Base-by-base conservation (phyloP, 2,113 vertebrate genomes). In the Pogona vitticeps region DNA sequence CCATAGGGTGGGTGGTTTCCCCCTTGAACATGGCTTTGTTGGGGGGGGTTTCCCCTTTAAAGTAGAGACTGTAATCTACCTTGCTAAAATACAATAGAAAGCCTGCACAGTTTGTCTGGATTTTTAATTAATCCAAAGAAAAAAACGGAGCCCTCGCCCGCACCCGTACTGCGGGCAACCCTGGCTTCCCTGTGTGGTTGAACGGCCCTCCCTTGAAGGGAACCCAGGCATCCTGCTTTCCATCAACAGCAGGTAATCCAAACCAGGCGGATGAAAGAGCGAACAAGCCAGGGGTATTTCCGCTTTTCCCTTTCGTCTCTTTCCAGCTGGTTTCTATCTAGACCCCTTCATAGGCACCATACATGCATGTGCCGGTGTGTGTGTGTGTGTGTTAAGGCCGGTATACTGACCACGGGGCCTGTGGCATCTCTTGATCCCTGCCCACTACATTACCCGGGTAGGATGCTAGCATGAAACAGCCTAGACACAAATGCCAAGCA, bases 271-370 rank as follows among this genome's bases (percentile, higher is more conserved):
- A 38, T 8, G 3, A 56, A 77, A 63, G 72, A 13, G 72, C 33
- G 7, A 67, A 73, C 67, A 72, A 77, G 86, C 61, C 80, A 88
- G 63, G 73, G 42, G 68, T 76, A 82, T 87, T 87, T 87, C 79
- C 79, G 85, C 79, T 63, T 87, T 87, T 81, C 71, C 36, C 3
- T 73, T 68, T 86, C 42, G 31, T 65, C 79, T 67, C 71, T 46
- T 59, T 56, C 85, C 85, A 87, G 85, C 85, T 87, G 85, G 78
- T 87, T 87, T 87, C 79, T 70, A 87, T 87, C 85, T 87, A 82
- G 18, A 59, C 40, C 10, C 56, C 42, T n/a, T 81, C 33, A 4
- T 56, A 76, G 70, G 42, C 84, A 79, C 33, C 33, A 23, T 10
- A 14, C 3, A 33, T 28, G 23, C 28, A 33, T 33, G 77, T 63